Evolutionary conservation across 2,888 invertebrate species (phyloP), one percentile per base, ranked within the genome.

Genomic region (Corbicula japonica): DNA sequence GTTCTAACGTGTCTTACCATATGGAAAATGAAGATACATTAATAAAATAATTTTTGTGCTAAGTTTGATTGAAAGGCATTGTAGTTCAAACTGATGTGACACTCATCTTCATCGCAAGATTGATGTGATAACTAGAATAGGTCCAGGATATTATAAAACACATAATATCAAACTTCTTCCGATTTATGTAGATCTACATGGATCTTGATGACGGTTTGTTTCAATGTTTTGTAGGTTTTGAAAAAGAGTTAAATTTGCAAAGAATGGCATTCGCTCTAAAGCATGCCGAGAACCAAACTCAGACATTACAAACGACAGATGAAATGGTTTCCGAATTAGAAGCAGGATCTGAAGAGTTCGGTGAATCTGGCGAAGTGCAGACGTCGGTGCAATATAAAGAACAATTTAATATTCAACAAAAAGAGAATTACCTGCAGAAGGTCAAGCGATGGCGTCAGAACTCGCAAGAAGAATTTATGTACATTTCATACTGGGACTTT

Each of bases 401-500:
- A 38, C 26, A 28, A 2, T 12, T 38, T 28, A 26, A 38, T 10
- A 41, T 54, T 15, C 28, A 54, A 30, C 30, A 38, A 18, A 66
- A 66, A 44, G 44, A 69, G 34, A 3, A 32, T 0, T 69, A 58
- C 34, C 26, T 56, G 6, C 69, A 58, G 34, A 56, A 44, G 21
- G 69, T 69, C 3, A 69, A 69, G 26, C 32, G 32, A 15, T 44
- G 58, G 69, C 30, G n/a, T 18, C 35, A 69, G 8, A 58, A n/a
- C 18, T 10, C 52, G 4, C 32, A 38, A 12, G 54, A 48, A 12
- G 56, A 69, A 28, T 44, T 56, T 28, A 68, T 69, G 54, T 76
- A 76, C 28, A 60, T 76, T 8, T 69, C 75, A 2, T 76, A 62
- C 32, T 76, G 75, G 75, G 75, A 76, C 26, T 76, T 76, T 62